Conservation (phyloP, 2,888 invertebrate species). For the Beris chalybata region DNA sequence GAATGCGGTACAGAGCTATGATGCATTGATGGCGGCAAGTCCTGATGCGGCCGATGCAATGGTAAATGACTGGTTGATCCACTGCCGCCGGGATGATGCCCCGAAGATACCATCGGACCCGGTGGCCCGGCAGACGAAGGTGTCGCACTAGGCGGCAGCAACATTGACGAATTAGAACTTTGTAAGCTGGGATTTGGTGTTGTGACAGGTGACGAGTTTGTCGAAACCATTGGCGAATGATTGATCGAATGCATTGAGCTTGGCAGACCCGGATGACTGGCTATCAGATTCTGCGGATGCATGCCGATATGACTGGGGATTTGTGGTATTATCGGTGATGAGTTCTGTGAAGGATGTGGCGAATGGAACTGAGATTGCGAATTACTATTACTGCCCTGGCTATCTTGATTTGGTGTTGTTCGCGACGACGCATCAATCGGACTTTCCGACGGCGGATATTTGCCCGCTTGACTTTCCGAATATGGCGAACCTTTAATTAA, state of each 20-base stretch:
- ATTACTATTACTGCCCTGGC: slow-evolving; percentile 55
- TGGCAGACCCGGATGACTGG: slow-evolving; percentile 49
- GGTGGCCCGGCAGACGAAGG: slow-evolving; percentile 43
- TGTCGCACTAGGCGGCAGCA: slow-evolving; percentile 55
- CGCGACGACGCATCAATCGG: slow-evolving; percentile 55
- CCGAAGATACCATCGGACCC: slow-evolving; percentile 46
- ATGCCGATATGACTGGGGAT: slow-evolving; percentile 48
- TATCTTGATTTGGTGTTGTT: slow-evolving; percentile 56
- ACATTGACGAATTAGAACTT: slow-evolving; percentile 55
- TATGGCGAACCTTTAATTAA: slow-evolving; percentile 54
- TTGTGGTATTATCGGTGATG: slow-evolving; percentile 55
- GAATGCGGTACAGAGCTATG: slow-evolving; percentile 54
- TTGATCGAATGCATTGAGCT: slow-evolving; percentile 41
- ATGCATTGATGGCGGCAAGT: slow-evolving; percentile 53
- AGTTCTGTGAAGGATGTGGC: slow-evolving; percentile 47
- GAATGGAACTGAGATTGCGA: slow-evolving; percentile 52
- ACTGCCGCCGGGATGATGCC: slow-evolving; percentile 42
- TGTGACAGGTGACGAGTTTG: slow-evolving; percentile 43
- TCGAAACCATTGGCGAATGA: slow-evolving; percentile 42
- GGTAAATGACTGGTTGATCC: slow-evolving; percentile 45
- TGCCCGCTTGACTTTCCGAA: slow-evolving; percentile 42
- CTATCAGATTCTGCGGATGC: slow-evolving; percentile 45
- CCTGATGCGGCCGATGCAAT: slow-evolving; percentile 55
- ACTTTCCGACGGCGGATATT: slow-evolving; percentile 52
- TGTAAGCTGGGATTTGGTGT: slow-evolving; percentile 39